Conservation (phyloP, 2,888 invertebrate species). For the Listrodromus nycthemerus region DNA sequence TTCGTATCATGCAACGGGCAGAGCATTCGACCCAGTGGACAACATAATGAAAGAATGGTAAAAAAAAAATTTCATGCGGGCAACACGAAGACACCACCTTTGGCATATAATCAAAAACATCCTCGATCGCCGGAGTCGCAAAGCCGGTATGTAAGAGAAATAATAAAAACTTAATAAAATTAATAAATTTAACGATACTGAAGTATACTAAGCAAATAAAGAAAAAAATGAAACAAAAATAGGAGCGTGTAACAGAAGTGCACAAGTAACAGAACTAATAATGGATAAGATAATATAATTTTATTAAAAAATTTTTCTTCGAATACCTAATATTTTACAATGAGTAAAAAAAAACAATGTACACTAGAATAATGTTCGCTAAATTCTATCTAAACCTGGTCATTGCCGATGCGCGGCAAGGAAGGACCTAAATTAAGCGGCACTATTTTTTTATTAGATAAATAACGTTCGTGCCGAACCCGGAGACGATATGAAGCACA, state of each 20-base stretch:
- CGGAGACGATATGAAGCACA: conserved; percentile 44
- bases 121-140: conserved; percentile 67
- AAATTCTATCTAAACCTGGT: conserved; percentile 76
- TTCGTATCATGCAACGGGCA: conserved; percentile 81
- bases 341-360: conserved; percentile 75
- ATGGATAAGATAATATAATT: conserved; percentile 76
- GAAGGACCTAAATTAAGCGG: conserved; percentile 75
- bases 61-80: conserved; percentile 74
- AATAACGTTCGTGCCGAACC: conserved; percentile 53
- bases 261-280: conserved; percentile 72
- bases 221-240: not conserved
- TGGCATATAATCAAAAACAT: conserved; percentile 45
- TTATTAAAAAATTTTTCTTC: conserved; percentile 78
- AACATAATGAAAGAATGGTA: conserved; percentile 72
- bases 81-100: conserved; percentile 72
- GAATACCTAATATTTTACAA: conserved; percentile 79
- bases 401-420: conserved; percentile 72
- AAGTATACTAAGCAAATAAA: conserved; percentile 44
- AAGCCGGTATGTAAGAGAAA: conserved; percentile 65
- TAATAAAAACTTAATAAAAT: conserved; percentile 12
- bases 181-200: conserved; percentile 31
- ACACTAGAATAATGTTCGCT: conserved; percentile 75
- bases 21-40: conserved; percentile 81
- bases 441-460: conserved; percentile 68
- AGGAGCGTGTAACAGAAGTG: conserved; percentile 70